Base-by-base conservation (phyloP, 1,140 invertebrate species). In the Nymphalis io region DNA sequence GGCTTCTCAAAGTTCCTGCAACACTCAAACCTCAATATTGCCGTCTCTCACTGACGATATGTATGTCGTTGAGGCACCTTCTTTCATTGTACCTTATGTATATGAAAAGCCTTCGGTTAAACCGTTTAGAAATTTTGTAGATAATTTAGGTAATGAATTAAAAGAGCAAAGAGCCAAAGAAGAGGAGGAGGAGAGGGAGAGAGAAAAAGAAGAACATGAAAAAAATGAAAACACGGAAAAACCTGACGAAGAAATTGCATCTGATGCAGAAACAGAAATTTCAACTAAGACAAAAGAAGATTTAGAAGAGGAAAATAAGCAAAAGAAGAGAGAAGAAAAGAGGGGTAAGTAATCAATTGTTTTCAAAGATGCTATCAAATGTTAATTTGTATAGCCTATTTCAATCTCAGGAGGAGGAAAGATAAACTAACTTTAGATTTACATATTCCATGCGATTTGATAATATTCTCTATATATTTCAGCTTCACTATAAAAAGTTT, bases 41-140 rank as follows among this genome's bases (percentile, higher is more conserved):
- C 95, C 96, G 0, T 95, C 96, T 4, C 91, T 97, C 4, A 97
- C 96, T 5, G 96, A 98, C 84, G 96, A 97, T 78, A 97, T 97
- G 95, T 97, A 96, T 89, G 96, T 97, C 1, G 95, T 98, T 10
- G 96, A 98, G 90, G 96, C 96, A 21, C 97, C 97, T 3, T 97
- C 96, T 13, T 97, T 98, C 81, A 97, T 98, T 81, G 96, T 98
- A 74, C 97, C 97, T 46, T 98, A 97, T 87, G 96, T 98, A n/a
- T 97, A 97, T 86, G 96, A 97, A 89, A 97, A 97, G 87, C 96
- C 96, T 4, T 96, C 96, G 0, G 87, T 96, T 8, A 95, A 95
- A 80, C 94, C 94, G 51, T 93, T 98, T 55, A 96, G 95, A 84
- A 94, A 96, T 72, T 96, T 96, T 84, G 93, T 97, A 51, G 93